These are phyloP conservation scores for Calephelis virginiensis DNA, from an alignment of 1,140 invertebrate genomes.

Conservation along the genomic window DNA sequence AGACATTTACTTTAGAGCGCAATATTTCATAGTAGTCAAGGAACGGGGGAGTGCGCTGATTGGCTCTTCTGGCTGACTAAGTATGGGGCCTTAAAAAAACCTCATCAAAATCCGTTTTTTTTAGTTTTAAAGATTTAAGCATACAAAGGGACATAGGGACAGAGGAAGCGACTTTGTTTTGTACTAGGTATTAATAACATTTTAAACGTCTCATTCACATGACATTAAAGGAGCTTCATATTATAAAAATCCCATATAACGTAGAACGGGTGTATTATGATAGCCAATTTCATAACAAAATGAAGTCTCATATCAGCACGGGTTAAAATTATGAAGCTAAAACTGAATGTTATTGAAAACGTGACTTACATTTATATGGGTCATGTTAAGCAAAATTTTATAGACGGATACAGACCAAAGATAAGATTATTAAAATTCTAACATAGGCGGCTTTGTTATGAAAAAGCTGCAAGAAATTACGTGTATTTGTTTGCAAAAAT, in stretches of 20 bases:
- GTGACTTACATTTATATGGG: constrained; percentile 76
- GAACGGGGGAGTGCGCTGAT: no score
- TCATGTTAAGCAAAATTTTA: constrained; percentile 60
- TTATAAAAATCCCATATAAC: constrained; percentile 34
- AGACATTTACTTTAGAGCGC: no score
- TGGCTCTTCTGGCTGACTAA: no score
- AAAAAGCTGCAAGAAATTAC: not conserved
- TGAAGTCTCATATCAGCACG: constrained; percentile 71
- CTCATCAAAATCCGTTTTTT: no score
- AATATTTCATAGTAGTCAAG: no score
- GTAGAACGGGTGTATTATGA: constrained; percentile 42
- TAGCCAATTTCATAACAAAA: constrained; percentile 72
- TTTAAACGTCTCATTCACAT: constrained; percentile 10
- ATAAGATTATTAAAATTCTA: constrained; percentile 7
- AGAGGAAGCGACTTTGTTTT: not conserved
- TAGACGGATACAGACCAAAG: constrained; percentile 41
- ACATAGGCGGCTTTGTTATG: not conserved
- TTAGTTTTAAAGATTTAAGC: no score
- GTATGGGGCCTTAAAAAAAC: not conserved
- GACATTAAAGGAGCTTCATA: constrained; percentile 23
- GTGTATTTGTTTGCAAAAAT: no score
- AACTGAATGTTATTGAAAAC: constrained; percentile 78
- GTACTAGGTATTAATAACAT: not conserved
- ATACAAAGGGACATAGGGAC: no score
- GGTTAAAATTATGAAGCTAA: constrained; percentile 78